A percentile compares a stretch with the other conserved stretches of the same genome.
Conservation (phyloP, 2,888 invertebrate species). For the Nomada fucata region DNA sequence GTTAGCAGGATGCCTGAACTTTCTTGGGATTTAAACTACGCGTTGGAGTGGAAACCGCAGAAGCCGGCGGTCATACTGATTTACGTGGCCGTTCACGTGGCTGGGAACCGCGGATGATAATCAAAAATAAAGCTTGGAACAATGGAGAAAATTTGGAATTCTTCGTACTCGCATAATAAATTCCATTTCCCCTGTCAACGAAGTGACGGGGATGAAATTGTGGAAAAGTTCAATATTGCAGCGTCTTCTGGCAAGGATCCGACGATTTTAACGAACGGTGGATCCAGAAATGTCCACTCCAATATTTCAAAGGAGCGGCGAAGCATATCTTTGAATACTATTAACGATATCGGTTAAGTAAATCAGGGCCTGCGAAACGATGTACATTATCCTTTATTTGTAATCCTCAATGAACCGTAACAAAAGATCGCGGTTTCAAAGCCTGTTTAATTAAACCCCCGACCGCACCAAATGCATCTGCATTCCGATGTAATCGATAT, state of each 20-base stretch:
- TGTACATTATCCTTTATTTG: too few relatives aligned
- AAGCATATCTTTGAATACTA: too few relatives aligned
- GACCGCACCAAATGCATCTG: background rate
- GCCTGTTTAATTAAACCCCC: background rate
- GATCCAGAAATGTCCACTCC: background rate
- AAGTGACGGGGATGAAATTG: background rate
- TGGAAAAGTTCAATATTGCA: background rate
- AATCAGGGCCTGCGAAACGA: too few relatives aligned
- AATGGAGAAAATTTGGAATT: conserved; percentile 5
- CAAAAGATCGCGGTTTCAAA: background rate
- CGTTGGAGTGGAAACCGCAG: conserved; percentile 32
- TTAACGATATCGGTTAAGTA: too few relatives aligned
- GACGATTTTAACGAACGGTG: background rate
- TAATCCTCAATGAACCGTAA: background rate
- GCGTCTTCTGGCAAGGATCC: background rate
- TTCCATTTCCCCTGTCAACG: conserved; percentile 12
- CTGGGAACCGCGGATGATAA: conserved; percentile 10
- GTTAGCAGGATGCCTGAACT: background rate
- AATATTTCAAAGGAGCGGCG: background rate
- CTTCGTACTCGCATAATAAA: too few relatives aligned
- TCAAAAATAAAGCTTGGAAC: conserved; percentile 16
- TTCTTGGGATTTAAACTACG: conserved; percentile 30
- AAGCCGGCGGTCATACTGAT: conserved; percentile 32
- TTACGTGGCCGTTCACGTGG: conserved; percentile 30
- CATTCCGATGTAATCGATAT: background rate